Evolutionary conservation across 2,888 invertebrate genomes (phyloP), one percentile per base, ranked within the genome.

Genomic region (Nephrocerus scutellatus): DNA sequence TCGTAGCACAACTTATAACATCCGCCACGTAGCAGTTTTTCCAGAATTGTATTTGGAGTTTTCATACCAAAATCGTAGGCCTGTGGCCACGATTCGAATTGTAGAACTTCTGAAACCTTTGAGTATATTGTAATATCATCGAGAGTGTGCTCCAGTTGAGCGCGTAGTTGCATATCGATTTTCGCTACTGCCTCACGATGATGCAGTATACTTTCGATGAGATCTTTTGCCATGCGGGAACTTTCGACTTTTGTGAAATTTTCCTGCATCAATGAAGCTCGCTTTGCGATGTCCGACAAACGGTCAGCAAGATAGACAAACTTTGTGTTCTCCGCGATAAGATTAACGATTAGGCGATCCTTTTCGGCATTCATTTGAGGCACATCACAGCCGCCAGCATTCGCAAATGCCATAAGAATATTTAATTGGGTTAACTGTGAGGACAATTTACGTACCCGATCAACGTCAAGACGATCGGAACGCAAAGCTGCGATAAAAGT

Each of bases 51-150:
- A 37, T 57, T 60, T 3, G 68, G 67, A 0, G 60, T 60, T 40
- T 61, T 59, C 0, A 59, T 44, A 2, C 62, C 61, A 39, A 64
- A 61, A 35, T 65, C 71, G 48, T 77, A 78, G 16, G 77, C 72
- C 28, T 70, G 63, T 35, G 74, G 74, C 82, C 82, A 82, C 31
- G 74, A 73, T 38, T 68, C 70, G 4, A 69, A 66, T 5, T 74
- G 71, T 56, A 79, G 71, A 43, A 76, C 71, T 9, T 69, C 56
- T 2, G 75, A 71, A 29, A 81, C 75, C 74, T 78, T 57, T 41
- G 79, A 75, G 56, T 80, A 81, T 2, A 82, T 64, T 30, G 75
- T 73, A 51, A 82, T 77, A 53, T 76, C 75, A n/a, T 72, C 61
- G 44, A 77, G 70, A 71, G 77, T 79, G 30, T 71, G 67, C 14